Evolutionary conservation across 2,888 invertebrate genomes (phyloP).

Genomic region (Lacanobia oleracea): DNA sequence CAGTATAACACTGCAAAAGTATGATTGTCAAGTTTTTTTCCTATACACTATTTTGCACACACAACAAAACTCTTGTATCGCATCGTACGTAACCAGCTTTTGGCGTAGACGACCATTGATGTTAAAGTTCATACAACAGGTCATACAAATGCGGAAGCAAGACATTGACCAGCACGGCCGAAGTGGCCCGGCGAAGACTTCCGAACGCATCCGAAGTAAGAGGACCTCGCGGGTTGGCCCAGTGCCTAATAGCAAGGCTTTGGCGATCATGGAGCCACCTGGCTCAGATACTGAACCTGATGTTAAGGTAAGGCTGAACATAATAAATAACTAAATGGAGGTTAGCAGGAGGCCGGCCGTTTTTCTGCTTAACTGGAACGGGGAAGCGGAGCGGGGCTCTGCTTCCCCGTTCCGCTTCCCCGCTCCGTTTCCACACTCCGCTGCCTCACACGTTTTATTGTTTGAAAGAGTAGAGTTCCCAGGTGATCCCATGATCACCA

Average conservation of each 20-base stretch:
- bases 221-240: constrained; percentile 84
- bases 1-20: no score
- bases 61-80: constrained; percentile 18
- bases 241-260: constrained; percentile 81
- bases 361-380: no score
- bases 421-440: no score
- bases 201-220: constrained; percentile 93
- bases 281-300: constrained; percentile 90
- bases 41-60: neutral
- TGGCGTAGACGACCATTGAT: constrained; percentile 55
- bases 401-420: no score
- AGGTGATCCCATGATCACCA: no score
- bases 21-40: neutral
- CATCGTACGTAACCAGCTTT: constrained; percentile 29
- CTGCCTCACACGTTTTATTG: no score
- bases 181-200: constrained; percentile 91
- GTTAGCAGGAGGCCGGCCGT: no score
- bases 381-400: no score
- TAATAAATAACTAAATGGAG: no score
- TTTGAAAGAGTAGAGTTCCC: no score
- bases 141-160: constrained; percentile 92
- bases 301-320: constrained; percentile 76
- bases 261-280: constrained; percentile 91
- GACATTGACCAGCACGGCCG: constrained; percentile 94
- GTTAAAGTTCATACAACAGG: constrained; percentile 73